A percentile compares a stretch with the other conserved stretches of the same genome.
Evolutionary conservation across 1,140 invertebrate species (phyloP).

Genomic region (Stenopsyche tienmushanensis): DNA sequence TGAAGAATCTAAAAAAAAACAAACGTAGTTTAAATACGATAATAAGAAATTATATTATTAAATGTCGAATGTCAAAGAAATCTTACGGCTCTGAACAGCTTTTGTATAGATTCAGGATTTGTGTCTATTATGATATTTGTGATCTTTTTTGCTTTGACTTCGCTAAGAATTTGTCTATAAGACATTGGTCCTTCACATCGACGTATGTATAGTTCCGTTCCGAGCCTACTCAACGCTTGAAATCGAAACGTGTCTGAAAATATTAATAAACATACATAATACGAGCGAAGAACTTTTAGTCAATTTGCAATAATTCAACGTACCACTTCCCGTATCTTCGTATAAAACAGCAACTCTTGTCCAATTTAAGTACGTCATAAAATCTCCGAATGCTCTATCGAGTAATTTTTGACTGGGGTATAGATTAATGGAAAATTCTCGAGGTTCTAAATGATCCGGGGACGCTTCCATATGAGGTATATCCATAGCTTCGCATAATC

Average conservation of each 20-base stretch:
- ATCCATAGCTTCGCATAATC: slow-evolving; percentile 84
- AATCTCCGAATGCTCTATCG: slow-evolving; percentile 81
- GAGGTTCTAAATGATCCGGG: slow-evolving; percentile 57
- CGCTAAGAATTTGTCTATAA: slow-evolving; percentile 76
- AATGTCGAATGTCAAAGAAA: slow-evolving; percentile 34
- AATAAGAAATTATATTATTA: not conserved
- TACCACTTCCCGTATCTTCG: slow-evolving; percentile 65
- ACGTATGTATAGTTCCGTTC: slow-evolving; percentile 81
- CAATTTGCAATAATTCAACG: not conserved
- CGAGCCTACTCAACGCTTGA: slow-evolving; percentile 70
- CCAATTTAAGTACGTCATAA: slow-evolving; percentile 90
- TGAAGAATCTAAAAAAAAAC: slow-evolving; percentile 75
- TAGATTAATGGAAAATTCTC: slow-evolving; percentile 80
- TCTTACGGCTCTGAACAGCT: slow-evolving; percentile 81
- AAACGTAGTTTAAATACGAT: slow-evolving; percentile 8
- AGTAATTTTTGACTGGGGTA: slow-evolving; percentile 83
- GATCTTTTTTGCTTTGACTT: slow-evolving; percentile 79
- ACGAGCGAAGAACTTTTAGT: not conserved
- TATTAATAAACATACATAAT: slow-evolving; percentile 11
- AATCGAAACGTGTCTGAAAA: slow-evolving; percentile 84
- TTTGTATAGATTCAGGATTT: slow-evolving; percentile 71
- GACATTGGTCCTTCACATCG: slow-evolving; percentile 68
- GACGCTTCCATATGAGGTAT: slow-evolving; percentile 83
- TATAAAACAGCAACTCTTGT: slow-evolving; percentile 91
- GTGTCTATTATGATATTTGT: slow-evolving; percentile 85